phyloP scores from a whole-genome alignment of 2,113 vertebrate genomes.

The Cardinalis cardinalis region DNA sequence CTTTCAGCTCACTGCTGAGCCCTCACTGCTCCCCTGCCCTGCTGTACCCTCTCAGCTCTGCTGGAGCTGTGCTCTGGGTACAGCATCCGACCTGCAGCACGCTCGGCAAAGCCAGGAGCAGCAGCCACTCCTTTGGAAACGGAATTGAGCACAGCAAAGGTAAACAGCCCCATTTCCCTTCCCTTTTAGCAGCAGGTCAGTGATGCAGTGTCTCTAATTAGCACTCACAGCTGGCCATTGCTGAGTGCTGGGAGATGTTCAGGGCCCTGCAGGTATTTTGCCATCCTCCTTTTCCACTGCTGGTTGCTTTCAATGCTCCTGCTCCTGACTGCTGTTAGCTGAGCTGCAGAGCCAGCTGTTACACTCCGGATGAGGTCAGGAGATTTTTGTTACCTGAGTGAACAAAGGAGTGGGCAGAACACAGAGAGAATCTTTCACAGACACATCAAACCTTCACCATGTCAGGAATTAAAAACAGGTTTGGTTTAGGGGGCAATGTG shows the following conservation, averaged over 20 bases:
- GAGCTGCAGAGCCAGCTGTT: background rate
- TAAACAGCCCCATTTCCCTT: background rate
- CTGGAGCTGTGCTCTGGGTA: background rate
- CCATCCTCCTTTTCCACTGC: background rate
- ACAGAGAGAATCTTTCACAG: background rate
- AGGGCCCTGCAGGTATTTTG: background rate
- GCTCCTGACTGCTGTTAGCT: background rate
- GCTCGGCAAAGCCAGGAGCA: background rate
- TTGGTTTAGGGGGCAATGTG: background rate
- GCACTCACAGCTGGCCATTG: background rate
- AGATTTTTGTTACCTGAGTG: background rate
- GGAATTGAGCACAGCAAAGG: background rate
- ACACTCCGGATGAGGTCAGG: background rate
- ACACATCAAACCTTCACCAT: rapidly evolving
- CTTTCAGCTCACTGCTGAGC: background rate
- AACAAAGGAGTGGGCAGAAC: background rate
- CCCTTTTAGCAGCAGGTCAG: background rate
- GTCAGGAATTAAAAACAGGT: background rate
- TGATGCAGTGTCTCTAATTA: background rate
- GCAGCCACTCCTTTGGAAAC: background rate
- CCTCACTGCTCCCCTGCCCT: background rate
- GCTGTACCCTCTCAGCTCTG: background rate
- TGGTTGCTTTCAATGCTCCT: background rate
- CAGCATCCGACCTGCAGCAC: rapidly evolving
- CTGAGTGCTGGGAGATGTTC: background rate